Base-by-base conservation (phyloP, 1,140 invertebrate species). In the Trigoniulus corallinus region DNA sequence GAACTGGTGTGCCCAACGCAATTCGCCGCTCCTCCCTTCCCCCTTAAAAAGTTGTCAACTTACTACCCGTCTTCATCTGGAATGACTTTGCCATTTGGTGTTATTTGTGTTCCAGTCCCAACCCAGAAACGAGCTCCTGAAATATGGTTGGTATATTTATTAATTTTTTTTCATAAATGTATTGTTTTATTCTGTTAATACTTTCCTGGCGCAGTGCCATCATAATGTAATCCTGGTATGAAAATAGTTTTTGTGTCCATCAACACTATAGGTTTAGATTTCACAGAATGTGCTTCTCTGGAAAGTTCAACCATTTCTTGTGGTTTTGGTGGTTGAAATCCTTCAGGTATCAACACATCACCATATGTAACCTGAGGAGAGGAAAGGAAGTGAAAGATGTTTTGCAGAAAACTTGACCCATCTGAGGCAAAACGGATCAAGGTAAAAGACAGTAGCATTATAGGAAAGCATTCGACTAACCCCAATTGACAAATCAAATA, bases 31-130 rank as follows among this genome's bases (percentile, higher is more conserved):
- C 26, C 15, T 18, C 21, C 15, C 0, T 29, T 10, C 3, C 39
- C 15, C 22, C 18, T 50, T 44, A 26, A 21, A 26, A 26, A 20
- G 10, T 18, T 21, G n/a, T n/a, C 39, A 53, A 79, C 84, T 84
- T 68, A 91, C 86, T 89, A 92, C 76, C 88, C 88, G 57, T 81
- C 77, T 70, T 94, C 88, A 67, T 93, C 86, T 1, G 88, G 86
- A 52, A 92, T 77, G 71, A 83, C 83, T 27, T 65, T 71, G 1
- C 87, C 88, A 55, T 83, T 80, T 10, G 76, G 73, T 2, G 81
- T 80, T 0, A 88, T 87, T 62, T 85, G 80, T n/a, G 85, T 79
- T 1, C 88, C 88, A 50, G 81, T 77, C 3, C 88, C 88, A 10
- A 85, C 79, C 80, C 82, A 88, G 65, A 93, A 93, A 66, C 84